Percentiles rank a stretch among this genome's conserved stretches.
These are phyloP conservation scores for Rhinophrynus dorsalis DNA, from an alignment of 2,797 vertebrate species.

Conservation along the genomic window DNA sequence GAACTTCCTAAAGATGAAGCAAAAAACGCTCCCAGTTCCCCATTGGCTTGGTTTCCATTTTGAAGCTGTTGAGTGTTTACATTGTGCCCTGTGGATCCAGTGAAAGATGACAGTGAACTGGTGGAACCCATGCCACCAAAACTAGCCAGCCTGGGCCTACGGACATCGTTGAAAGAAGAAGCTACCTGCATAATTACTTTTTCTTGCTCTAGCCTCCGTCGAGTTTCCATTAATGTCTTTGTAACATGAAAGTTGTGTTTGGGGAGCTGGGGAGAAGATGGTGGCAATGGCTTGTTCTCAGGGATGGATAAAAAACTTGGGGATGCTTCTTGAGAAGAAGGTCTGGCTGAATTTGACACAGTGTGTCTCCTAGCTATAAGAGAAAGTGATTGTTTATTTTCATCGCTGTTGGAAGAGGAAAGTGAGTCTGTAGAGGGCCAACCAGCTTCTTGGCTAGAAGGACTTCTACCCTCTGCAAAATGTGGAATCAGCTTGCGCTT, in stretches of 20 bases:
- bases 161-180: slow-evolving; percentile 66
- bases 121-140: slow-evolving; percentile 91
- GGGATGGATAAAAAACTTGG: slow-evolving; percentile 65
- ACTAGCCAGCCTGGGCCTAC: slow-evolving; percentile 89
- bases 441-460: slow-evolving; percentile 65
- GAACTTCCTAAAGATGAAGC: slow-evolving; percentile 87
- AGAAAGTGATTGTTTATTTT: slow-evolving; percentile 80
- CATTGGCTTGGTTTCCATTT: slow-evolving; percentile 82
- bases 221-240: slow-evolving; percentile 97
- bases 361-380: slow-evolving; percentile 65
- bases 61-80: slow-evolving; percentile 72
- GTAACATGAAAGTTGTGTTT: slow-evolving; percentile 91
- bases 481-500: slow-evolving; percentile 72
- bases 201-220: slow-evolving; percentile 90
- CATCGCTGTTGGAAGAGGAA: slow-evolving; percentile 93
- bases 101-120: slow-evolving; percentile 86
- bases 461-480: slow-evolving; percentile 57
- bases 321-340: slow-evolving; percentile 63
- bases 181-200: slow-evolving; percentile 80
- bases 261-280: slow-evolving; percentile 80
- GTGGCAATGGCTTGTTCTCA: slow-evolving; percentile 80
- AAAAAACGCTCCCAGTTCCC: slow-evolving; percentile 78
- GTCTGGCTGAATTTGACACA: slow-evolving; percentile 56
- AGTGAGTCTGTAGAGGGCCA: slow-evolving; percentile 94
- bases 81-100: slow-evolving; percentile 76